Conservation (phyloP, 2,797 vertebrate genomes). For the Manis crassicaudata region DNA sequence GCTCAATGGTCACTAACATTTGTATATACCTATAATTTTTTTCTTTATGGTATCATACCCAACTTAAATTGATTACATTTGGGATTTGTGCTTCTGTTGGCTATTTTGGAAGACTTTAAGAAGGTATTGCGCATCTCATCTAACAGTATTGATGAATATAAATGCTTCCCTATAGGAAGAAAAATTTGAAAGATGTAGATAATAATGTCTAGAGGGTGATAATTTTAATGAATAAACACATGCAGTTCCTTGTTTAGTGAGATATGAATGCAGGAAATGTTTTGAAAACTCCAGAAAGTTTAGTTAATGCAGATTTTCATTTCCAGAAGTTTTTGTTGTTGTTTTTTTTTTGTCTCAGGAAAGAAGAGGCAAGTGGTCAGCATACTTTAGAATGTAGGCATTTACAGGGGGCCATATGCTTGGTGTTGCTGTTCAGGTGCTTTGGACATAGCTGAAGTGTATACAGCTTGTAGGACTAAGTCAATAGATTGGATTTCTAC, state of each 20-base stretch:
- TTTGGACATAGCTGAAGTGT: neutral
- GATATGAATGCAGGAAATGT: neutral
- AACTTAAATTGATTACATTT: neutral
- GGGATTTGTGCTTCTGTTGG: neutral
- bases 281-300: neutral
- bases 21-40: neutral
- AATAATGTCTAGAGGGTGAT: neutral
- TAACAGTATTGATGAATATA: neutral
- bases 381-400: neutral
- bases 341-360: neutral
- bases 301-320: neutral
- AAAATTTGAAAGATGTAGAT: neutral
- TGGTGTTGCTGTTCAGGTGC: neutral
- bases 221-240: neutral
- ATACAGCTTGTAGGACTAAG: neutral
- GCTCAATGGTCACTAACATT: neutral
- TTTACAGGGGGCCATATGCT: neutral
- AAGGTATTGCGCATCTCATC: neutral
- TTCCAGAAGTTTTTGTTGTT: neutral
- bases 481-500: neutral
- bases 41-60: neutral
- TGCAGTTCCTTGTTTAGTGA: neutral
- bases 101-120: neutral
- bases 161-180: conserved; percentile 4
- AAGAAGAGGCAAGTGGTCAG: neutral